phyloP scores from a whole-genome alignment of 2,113 vertebrate genomes.

The Planiliza haematocheilus region DNA sequence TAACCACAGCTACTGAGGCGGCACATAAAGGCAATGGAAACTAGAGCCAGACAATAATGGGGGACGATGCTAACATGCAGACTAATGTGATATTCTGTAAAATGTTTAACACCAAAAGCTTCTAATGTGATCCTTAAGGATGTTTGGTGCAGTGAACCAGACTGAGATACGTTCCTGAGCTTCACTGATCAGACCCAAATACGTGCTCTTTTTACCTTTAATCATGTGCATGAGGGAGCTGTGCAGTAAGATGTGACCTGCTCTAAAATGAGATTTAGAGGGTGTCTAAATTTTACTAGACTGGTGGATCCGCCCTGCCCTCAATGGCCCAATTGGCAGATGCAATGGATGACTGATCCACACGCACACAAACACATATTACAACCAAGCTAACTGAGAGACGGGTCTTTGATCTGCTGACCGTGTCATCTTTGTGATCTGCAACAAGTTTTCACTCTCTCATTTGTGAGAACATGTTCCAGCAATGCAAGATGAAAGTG shows the following conservation, averaged over 20 bases:
- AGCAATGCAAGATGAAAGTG: not conserved
- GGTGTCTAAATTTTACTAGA: slow-evolving; percentile 11
- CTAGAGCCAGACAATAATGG: slow-evolving; percentile 24
- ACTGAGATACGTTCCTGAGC: not conserved
- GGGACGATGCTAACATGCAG: slow-evolving; percentile 1
- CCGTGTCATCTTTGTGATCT: slow-evolving; percentile 6
- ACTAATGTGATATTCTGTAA: slow-evolving; percentile 24
- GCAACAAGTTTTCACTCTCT: too few relatives aligned
- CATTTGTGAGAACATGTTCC: not conserved
- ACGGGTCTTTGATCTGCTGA: not conserved
- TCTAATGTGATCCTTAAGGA: not conserved
- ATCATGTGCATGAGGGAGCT: slow-evolving; percentile 35
- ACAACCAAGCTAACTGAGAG: slow-evolving; percentile 17
- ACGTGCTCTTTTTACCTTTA: slow-evolving; percentile 50
- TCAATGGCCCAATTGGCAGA: slow-evolving; percentile 9
- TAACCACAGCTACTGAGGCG: slow-evolving; percentile 36
- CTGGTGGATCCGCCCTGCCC: not conserved
- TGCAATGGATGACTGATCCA: slow-evolving; percentile 42
- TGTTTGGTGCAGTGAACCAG: not conserved
- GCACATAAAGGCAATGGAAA: slow-evolving; percentile 37
- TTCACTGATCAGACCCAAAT: slow-evolving; percentile 17
- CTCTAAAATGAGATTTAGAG: slow-evolving; percentile 59
- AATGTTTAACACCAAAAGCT: slow-evolving; percentile 10
- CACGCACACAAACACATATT: slow-evolving; percentile 27
- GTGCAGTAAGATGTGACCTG: slow-evolving; percentile 30